Evolutionary conservation across 2,797 vertebrate species (phyloP).

Genomic region (Sylvia borin): DNA sequence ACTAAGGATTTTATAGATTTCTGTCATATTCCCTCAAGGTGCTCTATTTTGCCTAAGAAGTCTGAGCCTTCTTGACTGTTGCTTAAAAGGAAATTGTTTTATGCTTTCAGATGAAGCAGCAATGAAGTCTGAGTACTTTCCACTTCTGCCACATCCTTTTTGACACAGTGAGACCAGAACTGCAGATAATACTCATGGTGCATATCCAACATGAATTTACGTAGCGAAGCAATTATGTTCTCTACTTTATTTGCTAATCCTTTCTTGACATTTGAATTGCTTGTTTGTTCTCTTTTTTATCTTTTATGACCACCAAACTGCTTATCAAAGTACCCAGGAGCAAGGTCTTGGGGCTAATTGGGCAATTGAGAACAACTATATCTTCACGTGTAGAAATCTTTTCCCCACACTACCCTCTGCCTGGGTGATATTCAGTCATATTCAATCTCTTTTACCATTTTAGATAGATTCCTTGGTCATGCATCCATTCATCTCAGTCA

Average conservation of each 20-base stretch:
- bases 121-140: not conserved
- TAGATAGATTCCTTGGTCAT: not conserved
- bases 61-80: not conserved
- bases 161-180: not conserved
- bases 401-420: fast-evolving
- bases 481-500: not conserved
- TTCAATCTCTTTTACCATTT: not conserved
- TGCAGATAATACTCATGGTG: not conserved
- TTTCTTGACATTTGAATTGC: not conserved
- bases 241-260: not conserved
- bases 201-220: not conserved
- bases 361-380: not conserved
- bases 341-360: not conserved
- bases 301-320: not conserved
- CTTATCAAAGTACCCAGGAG: not conserved
- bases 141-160: not conserved
- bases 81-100: not conserved
- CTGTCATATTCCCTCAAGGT: not conserved
- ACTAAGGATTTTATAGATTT: not conserved
- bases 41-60: not conserved
- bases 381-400: not conserved
- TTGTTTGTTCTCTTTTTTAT: not conserved
- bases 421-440: not conserved
- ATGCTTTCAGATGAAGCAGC: not conserved
- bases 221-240: not conserved